phyloP scores from a whole-genome alignment of 1,140 invertebrate species.

The Babylonia areolata region DNA sequence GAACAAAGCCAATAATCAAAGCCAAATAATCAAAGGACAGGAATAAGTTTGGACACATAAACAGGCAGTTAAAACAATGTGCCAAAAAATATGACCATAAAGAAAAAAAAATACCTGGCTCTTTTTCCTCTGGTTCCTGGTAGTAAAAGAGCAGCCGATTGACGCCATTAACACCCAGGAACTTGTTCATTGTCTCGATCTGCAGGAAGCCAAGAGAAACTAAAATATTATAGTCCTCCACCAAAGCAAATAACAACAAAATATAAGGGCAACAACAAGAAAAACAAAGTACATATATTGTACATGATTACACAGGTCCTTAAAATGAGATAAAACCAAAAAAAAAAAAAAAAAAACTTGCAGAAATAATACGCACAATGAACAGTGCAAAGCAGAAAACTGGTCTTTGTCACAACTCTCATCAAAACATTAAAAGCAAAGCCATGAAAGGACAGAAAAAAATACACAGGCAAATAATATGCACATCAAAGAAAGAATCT shows the following conservation, averaged over 20 bases:
- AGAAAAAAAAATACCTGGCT: constrained; percentile 58
- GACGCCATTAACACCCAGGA: constrained; percentile 69
- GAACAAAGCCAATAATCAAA: not conserved
- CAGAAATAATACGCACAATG: not conserved
- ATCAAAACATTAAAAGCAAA: no score
- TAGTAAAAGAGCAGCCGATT: constrained; percentile 73
- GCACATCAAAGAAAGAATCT: no score
- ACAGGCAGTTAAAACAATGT: not conserved
- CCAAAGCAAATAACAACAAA: no score
- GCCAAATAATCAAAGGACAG: not conserved
- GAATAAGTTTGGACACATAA: not conserved
- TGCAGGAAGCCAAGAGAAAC: constrained; percentile 54
- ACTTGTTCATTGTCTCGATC: constrained; percentile 75
- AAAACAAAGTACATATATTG: no score
- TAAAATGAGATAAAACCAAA: no score
- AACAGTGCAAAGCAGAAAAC: not conserved
- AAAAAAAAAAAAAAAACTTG: not conserved
- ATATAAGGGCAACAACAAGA: no score
- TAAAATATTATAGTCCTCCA: no score
- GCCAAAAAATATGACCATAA: not conserved
- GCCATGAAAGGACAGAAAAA: no score
- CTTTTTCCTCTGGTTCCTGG: constrained; percentile 88
- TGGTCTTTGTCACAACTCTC: no score
- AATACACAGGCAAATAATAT: no score
- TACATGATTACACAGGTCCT: no score